Base-by-base conservation (phyloP, 2,888 invertebrate genomes). In the Coleophora deauratella region DNA sequence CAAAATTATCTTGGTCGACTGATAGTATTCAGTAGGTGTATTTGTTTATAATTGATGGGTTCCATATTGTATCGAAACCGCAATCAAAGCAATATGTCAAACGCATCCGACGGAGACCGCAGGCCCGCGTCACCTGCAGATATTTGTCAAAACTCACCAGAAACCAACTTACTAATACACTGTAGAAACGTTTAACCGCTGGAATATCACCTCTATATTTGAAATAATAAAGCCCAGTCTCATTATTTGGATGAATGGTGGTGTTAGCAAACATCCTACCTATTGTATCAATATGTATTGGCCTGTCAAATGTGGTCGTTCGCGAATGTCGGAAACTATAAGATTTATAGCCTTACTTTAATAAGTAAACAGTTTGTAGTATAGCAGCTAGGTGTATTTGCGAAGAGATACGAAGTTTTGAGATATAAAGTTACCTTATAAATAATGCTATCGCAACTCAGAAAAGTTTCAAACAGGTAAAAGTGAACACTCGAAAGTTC, bases 51-150 rank as follows among this genome's bases (percentile, higher is more conserved):
- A 75, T 79, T 77, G 75, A 81, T 68, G 66, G 59, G 48, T 52
- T 66, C 67, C 67, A 65, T 66, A 69, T 72, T 62, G 55, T 59
- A 64, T 62, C 60, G 55, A 62, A 69, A 69, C 70, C 71, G 70
- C 71, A 72, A 79, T 79, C 77, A 72, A 67, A 73, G 72, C 75
- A 72, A 84, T 82, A 80, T 73, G 81, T 80, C 80, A 80, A 69
- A 75, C 61, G 60, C 80, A 79, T 78, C 78, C 78, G 73, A 59
- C 61, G 64, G 72, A 72, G 70, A 66, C 74, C 75, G 74, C 74
- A 66, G 71, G 56, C 54, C 57, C 63, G 66, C 74, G 74, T 81
- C 82, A 84, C 82, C 81, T 82, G 77, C 77, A 80, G 75, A 75
- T 78, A 84, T 84, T 82, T 79, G 78, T 84, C 84, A 84, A 81